Base-by-base conservation (phyloP, 1,140 invertebrate genomes). In the Cherax quadricarinatus region DNA sequence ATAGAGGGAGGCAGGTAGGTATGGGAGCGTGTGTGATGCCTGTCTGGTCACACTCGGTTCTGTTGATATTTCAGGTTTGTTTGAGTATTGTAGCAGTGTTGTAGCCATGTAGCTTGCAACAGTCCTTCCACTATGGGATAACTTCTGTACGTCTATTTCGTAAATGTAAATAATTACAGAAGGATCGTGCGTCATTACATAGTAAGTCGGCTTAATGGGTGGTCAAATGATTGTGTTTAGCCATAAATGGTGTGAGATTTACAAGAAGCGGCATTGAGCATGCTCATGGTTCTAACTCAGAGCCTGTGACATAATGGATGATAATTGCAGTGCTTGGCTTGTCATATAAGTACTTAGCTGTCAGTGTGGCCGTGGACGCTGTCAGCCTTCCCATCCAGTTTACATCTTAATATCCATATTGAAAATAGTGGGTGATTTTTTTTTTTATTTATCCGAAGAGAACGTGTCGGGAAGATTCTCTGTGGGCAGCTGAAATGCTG, bases 151-250 rank as follows among this genome's bases (percentile, higher is more conserved):
- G 12, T 30, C 70, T 75, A 9, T 75, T 75, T 9, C 30, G 70
- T 24, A 57, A 24, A 75, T 7, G 70, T 7, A n/a, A 75, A 6
- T 75, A 75, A 75, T 75, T 75, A 75, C 30, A 75, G n/a, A 24
- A 75, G 24, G 6, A 21, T n/a, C 21, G 70, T 6, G 3, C 70
- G 70, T 75, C 70, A 30, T 30, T 75, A 30, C 21, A 7, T 30
- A 75, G 24, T 75, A 75, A 75, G 70, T 75, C 70, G 3, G 70
- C 24, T 6, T 75, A 75, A n/a, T 75, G 24, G n/a, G 4, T n/a
- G 3, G 24, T n/a, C 24, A 75, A 30, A 75, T 75, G 24, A 75
- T 75, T 75, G 70, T 75, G 70, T 75, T 75, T 75, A 75, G 70
- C 9, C 5, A n/a, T 75, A 75, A 75, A 12, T 75, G 24, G n/a